Percentiles rank a stretch among this genome's conserved stretches.
Evolutionary conservation across 1,140 invertebrate genomes (phyloP).

Genomic region (Probaryconus sp.): DNA sequence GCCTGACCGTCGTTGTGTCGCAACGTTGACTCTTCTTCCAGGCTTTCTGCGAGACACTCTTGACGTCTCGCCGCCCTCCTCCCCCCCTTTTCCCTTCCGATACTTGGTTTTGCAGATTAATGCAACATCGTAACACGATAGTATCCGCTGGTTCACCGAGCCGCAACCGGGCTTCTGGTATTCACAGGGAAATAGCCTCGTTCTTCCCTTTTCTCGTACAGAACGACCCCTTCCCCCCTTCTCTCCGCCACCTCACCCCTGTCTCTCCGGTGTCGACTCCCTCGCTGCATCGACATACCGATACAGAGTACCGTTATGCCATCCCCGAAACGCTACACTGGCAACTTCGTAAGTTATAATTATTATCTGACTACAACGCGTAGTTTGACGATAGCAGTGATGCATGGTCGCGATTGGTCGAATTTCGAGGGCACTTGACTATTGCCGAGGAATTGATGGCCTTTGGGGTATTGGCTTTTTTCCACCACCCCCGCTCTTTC

Average conservation of each 20-base stretch:
- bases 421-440: constrained; percentile 24
- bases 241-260: background rate
- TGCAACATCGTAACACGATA: constrained; percentile 73
- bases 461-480: constrained; percentile 27
- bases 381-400: constrained; percentile 46
- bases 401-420: constrained; percentile 29
- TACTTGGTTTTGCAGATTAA: constrained; percentile 71
- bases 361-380: constrained; percentile 38
- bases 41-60: too few species aligned
- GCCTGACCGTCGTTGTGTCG: constrained; percentile 20
- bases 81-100: constrained; percentile 60
- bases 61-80: too few species aligned
- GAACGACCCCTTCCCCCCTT: background rate
- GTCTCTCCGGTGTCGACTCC: constrained; percentile 19
- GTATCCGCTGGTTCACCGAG: constrained; percentile 68
- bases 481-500: background rate
- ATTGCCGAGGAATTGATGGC: constrained; percentile 34
- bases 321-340: constrained; percentile 31
- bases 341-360: constrained; percentile 56
- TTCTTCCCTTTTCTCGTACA: constrained; percentile 31
- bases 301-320: constrained; percentile 32
- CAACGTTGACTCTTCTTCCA: constrained; percentile 5
- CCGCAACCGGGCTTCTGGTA: constrained; percentile 63
- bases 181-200: constrained; percentile 20
- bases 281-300: constrained; percentile 43